Evolutionary conservation across 2,797 vertebrate genomes (phyloP).

Genomic region (Malacoctenus gilli): DNA sequence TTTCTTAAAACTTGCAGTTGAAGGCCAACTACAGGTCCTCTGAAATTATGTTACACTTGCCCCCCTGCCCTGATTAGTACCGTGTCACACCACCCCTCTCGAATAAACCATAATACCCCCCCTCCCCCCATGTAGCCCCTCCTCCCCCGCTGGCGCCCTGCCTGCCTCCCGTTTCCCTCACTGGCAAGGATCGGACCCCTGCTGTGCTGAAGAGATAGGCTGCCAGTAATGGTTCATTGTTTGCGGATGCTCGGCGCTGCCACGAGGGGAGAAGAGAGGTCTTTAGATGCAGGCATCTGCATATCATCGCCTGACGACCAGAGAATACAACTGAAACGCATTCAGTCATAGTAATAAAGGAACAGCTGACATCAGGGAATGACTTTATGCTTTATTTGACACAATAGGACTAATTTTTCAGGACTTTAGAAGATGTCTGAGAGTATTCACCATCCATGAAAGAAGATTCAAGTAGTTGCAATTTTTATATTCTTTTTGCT

Average conservation of each 20-base stretch:
- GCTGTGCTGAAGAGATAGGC: conserved; percentile 58
- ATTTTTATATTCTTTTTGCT: too few species aligned
- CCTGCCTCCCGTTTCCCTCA: conserved; percentile 36
- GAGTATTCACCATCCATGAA: too few species aligned
- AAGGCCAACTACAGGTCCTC: conserved; percentile 31
- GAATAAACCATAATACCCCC: conserved; percentile 36
- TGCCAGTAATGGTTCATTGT: conserved; percentile 60
- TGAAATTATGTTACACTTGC: conserved; percentile 21
- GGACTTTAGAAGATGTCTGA: too few species aligned
- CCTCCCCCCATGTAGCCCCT: too few species aligned
- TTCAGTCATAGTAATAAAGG: conserved; percentile 6
- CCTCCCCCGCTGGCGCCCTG: conserved; percentile 28
- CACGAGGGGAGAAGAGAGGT: conserved; percentile 56
- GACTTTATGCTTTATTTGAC: not conserved
- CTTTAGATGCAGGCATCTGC: conserved; percentile 44
- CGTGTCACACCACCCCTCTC: conserved; percentile 24
- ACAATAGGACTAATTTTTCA: not conserved
- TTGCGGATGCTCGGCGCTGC: conserved; percentile 45
- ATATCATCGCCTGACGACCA: conserved; percentile 26
- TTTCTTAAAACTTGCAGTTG: too few species aligned
- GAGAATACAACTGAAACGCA: conserved; percentile 7
- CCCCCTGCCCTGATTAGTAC: conserved; percentile 26
- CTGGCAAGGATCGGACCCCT: conserved; percentile 49
- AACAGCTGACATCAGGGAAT: not conserved
- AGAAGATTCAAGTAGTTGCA: too few species aligned